phyloP scores from a whole-genome alignment of 2,113 vertebrate genomes.

The Dolichallabes microphthalmus region DNA sequence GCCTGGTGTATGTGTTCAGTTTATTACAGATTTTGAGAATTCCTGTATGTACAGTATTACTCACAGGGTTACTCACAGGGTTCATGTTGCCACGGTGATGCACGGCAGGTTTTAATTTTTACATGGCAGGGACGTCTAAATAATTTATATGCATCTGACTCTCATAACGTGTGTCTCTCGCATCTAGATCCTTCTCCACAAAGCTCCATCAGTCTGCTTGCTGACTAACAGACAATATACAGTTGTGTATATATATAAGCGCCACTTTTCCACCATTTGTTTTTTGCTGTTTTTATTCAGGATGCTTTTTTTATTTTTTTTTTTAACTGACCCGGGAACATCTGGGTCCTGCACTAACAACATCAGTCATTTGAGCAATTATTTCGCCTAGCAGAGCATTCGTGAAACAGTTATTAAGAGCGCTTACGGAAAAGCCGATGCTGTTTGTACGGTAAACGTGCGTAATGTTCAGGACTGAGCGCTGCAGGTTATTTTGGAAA shows the following conservation, averaged over 20 bases:
- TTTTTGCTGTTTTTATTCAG: neutral
- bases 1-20: no score
- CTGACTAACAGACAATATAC: no score
- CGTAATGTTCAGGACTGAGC: no score
- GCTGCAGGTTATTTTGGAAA: neutral
- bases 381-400: neutral
- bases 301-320: neutral
- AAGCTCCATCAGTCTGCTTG: neutral
- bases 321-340: neutral
- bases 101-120: neutral
- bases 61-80: neutral
- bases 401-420: neutral
- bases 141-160: constrained; percentile 54
- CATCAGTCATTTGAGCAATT: neutral
- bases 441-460: neutral
- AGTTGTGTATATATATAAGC: no score
- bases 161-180: neutral
- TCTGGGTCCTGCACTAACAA: neutral
- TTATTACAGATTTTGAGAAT: neutral
- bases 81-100: constrained; percentile 2
- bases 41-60: neutral
- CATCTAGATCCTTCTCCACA: neutral
- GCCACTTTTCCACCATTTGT: no score
- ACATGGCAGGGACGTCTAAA: constrained; percentile 40
- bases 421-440: neutral